A percentile compares a stretch with the other conserved stretches of the same genome.
These are phyloP conservation scores for Lasioglossum pauxillum DNA, from an alignment of 2,888 invertebrate genomes.

Conservation along the genomic window DNA sequence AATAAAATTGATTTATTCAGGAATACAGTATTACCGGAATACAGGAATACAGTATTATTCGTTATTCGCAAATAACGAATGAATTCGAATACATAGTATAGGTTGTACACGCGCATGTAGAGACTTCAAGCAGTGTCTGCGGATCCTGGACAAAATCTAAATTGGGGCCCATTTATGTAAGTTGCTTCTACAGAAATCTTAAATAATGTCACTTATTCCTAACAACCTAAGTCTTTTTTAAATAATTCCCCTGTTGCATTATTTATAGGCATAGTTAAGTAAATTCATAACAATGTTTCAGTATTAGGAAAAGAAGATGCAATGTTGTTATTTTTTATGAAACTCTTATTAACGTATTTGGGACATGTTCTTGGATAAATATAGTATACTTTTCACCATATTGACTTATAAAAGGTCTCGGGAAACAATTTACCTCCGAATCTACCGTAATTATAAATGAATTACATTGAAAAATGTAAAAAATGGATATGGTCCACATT, in stretches of 20 bases:
- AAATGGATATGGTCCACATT: no score
- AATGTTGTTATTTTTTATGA: background rate
- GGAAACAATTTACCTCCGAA: no score
- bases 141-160: background rate
- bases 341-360: background rate
- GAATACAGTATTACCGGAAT: background rate
- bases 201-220: background rate
- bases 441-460: no score
- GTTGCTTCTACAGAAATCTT: background rate
- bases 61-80: background rate
- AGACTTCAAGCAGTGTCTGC: background rate
- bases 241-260: no score
- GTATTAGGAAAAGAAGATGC: background rate
- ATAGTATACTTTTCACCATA: no score
- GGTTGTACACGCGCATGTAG: background rate
- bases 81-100: background rate
- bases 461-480: no score
- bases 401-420: no score
- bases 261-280: background rate
- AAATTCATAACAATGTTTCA: background rate
- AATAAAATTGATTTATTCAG: background rate
- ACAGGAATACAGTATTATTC: background rate
- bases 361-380: background rate
- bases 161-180: background rate
- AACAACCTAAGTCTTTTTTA: no score